Evolutionary conservation across 2,797 vertebrate species (phyloP).

Genomic region (Halcyon leucocephala): DNA sequence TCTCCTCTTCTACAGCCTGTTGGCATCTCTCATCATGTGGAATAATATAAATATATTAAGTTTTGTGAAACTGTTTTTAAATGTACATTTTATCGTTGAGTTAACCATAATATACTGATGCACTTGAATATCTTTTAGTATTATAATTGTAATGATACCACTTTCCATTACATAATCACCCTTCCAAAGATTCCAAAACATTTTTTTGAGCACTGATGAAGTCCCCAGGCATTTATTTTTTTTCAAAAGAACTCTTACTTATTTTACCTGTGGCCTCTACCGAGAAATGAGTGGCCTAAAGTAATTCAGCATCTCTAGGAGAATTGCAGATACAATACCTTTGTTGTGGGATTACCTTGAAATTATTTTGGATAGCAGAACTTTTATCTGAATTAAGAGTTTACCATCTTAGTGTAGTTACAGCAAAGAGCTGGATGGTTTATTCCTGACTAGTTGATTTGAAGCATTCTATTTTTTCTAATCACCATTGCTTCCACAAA

Average conservation of each 20-base stretch:
- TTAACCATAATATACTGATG: neutral
- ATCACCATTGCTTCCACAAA: neutral
- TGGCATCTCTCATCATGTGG: neutral
- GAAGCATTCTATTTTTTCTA: neutral
- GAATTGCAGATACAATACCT: neutral
- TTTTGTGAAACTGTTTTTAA: neutral
- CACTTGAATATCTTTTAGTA: neutral
- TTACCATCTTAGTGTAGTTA: neutral
- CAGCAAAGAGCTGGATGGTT: neutral
- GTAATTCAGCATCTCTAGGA: neutral
- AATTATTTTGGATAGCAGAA: neutral
- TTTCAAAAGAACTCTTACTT: neutral
- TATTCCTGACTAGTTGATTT: neutral
- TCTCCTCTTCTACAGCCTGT: neutral
- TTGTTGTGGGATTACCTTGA: neutral
- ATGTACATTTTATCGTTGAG: neutral
- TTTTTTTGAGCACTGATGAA: neutral
- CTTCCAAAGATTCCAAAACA: neutral
- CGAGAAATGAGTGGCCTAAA: neutral
- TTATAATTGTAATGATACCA: neutral
- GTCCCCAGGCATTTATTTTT: neutral
- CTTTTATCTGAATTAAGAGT: neutral
- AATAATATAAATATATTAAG: neutral
- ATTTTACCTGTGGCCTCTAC: neutral
- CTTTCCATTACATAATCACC: neutral